Base-by-base conservation (phyloP, 2,888 invertebrate species). In the Parnassius glacialis region DNA sequence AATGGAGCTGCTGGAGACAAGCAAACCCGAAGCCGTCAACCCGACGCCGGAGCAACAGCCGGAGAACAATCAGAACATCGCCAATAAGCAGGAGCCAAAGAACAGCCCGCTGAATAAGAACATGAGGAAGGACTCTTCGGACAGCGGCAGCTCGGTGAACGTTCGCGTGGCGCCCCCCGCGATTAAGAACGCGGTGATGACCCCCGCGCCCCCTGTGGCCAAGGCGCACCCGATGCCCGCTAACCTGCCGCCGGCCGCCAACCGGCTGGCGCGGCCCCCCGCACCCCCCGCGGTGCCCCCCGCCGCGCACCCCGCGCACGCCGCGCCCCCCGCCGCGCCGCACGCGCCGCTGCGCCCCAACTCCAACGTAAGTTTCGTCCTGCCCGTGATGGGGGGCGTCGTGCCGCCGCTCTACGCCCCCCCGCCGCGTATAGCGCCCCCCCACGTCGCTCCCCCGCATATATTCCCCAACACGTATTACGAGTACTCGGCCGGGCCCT, bases 331-430 rank as follows among this genome's bases (percentile, higher is more conserved):
- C 84, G 34, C 34, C 48, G 59, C 64, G 61, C 66, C 72, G 16
- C 70, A 65, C 50, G 70, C 64, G 42, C 71, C 68, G 12, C 57
- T 70, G 7, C 73, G 74, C 3, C 83, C 84, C 50, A 80, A 79
- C 71, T 81, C 87, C 65, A 90, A 89, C 78, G 90, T 90, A 87
- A 90, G 90, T 90, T 90, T 83, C 76, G 85, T 91, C 48, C 77
- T 90, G 64, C 89, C 89, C 1, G 82, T 90, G 47, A 74, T 88
- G 80, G 80, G 81, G 9, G 79, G 78, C 13, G 71, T 80, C 43
- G 73, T 78, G 58, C 81, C 83, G 3, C 85, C 84, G 10, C 71
- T 75, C 16, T 78, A 78, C 12, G 48, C 48, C 9, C 11, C 80
- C 78, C 12, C 71, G 68, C 51, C 61, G 67, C 48, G 61, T 42